Evolutionary conservation across 37 sponge, comb jelly and placozoan genomes (phyloP).

Genomic region (Cliona cf. orientalis): DNA sequence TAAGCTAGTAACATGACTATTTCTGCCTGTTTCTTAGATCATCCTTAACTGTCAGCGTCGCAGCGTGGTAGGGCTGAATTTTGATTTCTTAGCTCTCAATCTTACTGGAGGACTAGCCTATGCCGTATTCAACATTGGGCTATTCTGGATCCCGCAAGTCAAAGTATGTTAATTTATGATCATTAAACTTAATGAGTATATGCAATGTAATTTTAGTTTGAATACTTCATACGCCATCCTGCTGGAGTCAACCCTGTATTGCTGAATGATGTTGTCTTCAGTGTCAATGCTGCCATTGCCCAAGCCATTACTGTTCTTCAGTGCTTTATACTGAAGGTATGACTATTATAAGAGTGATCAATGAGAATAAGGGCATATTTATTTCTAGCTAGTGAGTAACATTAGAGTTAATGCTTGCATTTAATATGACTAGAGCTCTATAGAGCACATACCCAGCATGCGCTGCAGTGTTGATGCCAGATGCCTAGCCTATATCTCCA

Average conservation of each 20-base stretch:
- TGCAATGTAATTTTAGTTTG: conserved; percentile 19
- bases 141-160: conserved; percentile 81
- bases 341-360: not conserved
- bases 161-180: conserved; percentile 42
- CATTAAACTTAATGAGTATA: not conserved
- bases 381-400: too few relatives aligned
- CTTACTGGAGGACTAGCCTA: conserved; percentile 84
- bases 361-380: too few relatives aligned
- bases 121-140: conserved; percentile 79
- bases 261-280: conserved; percentile 89
- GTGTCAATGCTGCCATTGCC: conserved; percentile 79
- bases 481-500: too few relatives aligned
- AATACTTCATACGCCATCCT: conserved; percentile 77
- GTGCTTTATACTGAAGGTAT: conserved; percentile 71
- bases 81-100: conserved; percentile 94
- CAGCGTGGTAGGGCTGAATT: conserved; percentile 93
- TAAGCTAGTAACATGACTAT: too few relatives aligned
- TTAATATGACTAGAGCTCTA: too few relatives aligned
- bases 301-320: conserved; percentile 76
- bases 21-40: too few relatives aligned
- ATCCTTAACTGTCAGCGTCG: conserved; percentile 71
- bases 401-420: too few relatives aligned
- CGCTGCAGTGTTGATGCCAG: too few relatives aligned
- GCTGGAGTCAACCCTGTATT: conserved; percentile 91
- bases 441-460: too few relatives aligned